phyloP scores from a whole-genome alignment of 2,797 vertebrate species.

The Semotilus atromaculatus region DNA sequence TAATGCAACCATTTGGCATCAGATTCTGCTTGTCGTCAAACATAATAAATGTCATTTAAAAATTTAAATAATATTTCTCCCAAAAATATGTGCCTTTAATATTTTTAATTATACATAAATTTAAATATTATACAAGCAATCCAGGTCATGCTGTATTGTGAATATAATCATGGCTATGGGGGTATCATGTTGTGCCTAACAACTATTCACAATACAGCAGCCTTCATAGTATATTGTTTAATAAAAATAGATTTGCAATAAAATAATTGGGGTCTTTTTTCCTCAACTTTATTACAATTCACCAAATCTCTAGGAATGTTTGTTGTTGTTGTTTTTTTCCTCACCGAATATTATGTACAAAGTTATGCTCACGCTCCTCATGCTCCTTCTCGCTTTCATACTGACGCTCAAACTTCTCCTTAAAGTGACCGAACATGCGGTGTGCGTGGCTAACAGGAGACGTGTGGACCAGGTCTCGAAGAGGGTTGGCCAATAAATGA shows the following conservation, averaged over 20 bases:
- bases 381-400: constrained; percentile 74
- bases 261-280: neutral
- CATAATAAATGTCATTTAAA: neutral
- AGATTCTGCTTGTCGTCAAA: neutral
- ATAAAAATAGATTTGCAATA: neutral
- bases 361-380: constrained; percentile 79
- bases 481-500: constrained; percentile 82
- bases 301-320: neutral
- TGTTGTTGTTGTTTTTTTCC: neutral
- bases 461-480: constrained; percentile 82
- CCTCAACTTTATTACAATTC: neutral
- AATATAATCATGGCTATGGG: neutral
- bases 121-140: neutral
- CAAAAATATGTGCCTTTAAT: neutral
- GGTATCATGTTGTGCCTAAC: neutral
- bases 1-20: neutral
- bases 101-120: neutral
- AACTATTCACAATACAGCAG: neutral
- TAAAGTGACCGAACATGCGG: constrained; percentile 76
- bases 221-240: neutral
- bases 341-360: constrained; percentile 85
- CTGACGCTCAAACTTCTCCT: constrained; percentile 70
- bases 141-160: neutral
- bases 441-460: constrained; percentile 73
- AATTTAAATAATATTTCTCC: neutral